Evolutionary conservation across 2,888 invertebrate genomes (phyloP).

Genomic region (Unio delphinus): DNA sequence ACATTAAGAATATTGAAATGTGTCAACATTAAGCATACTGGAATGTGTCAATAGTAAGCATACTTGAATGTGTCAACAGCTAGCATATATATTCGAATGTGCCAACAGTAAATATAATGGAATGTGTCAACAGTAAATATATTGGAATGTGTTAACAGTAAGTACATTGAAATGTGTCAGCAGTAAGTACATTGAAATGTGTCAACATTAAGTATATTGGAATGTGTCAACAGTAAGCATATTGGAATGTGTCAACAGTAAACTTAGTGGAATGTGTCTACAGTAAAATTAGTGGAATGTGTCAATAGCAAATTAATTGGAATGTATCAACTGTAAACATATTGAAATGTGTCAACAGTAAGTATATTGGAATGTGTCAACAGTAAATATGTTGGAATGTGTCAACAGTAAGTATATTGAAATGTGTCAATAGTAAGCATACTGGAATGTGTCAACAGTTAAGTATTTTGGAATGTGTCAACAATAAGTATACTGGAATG

Average conservation of each 20-base stretch:
- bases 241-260: not conserved
- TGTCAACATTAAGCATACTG: not conserved
- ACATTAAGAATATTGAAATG: not conserved
- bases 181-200: no score
- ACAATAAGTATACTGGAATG: no score
- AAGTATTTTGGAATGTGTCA: no score
- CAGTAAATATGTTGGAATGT: not conserved
- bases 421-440: not conserved
- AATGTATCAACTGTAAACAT: no score
- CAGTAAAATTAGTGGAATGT: not conserved
- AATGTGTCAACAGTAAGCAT: slow-evolving; percentile 1
- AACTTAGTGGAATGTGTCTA: not conserved
- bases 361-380: no score
- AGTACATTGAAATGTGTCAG: not conserved
- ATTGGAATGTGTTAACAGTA: not conserved
- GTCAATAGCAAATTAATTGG: no score
- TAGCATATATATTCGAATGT: not conserved
- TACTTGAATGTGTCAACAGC: not conserved
- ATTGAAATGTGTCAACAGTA: not conserved
- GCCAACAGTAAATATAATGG: no score
- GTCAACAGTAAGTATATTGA: not conserved
- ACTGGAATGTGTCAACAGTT: no score
- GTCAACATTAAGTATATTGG: no score
- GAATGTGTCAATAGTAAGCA: not conserved
- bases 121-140: slow-evolving; percentile 1